Base-by-base conservation (phyloP, 1,140 invertebrate genomes). In the Bombus difficillimus region DNA sequence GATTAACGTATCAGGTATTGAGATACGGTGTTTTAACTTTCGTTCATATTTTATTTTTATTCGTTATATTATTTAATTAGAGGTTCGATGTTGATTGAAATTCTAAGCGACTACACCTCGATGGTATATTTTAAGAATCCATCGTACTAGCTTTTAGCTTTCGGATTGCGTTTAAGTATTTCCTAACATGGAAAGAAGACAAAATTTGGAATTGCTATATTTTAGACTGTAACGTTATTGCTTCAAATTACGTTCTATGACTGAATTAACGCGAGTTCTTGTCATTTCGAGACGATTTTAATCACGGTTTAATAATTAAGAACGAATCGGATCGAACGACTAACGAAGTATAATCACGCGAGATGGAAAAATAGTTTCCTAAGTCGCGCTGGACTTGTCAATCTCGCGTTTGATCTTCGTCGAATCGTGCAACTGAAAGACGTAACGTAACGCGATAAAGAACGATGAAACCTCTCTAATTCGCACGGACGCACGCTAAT, bases 301-400 rank as follows among this genome's bases (percentile, higher is more conserved):
- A 71, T 71, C 12, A 0, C 57, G 25, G 0, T 9, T 9, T 12
- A 2, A 62, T 5, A 5, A n/a, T 13, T 10, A n/a, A 28, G 10
- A 12, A 13, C 4, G 22, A 41, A 28, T 41, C 22, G 22, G 41
- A 41, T 28, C 10, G 0, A 28, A 32, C 13, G 15, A 43, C 15
- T 9, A n/a, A 41, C 69, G 1, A 47, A 47, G 6, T 2, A 10
- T 15, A 28, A 18, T 72, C 39, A 12, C 37, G 15, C 0, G 47
- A 18, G 47, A 39, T 15, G 41, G 39, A 4, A 22, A 69, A 10
- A 9, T 15, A 41, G 28, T 13, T 28, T 62, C 3, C 3, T 0
- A 2, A 12, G 22, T 37, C 18, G 0, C 0, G 18, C 1, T 53
- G 5, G 1, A 53, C 18, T 22, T 8, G 18, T 53, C 47, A 0